Evolutionary conservation across 2,888 invertebrate species (phyloP).

Genomic region (Macrosiphum euphorbiae): DNA sequence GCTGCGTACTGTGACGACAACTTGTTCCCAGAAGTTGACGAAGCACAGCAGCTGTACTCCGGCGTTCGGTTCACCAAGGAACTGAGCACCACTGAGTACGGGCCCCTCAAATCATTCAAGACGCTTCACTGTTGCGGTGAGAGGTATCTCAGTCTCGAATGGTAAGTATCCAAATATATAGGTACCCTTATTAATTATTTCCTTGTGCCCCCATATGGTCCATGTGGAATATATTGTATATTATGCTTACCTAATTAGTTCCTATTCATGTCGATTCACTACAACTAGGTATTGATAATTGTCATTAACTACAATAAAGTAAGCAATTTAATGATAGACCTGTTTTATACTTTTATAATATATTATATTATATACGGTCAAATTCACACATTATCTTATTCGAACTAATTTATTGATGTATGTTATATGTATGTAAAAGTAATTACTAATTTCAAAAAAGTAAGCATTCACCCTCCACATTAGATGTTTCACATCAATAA

Average conservation of each 20-base stretch:
- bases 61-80: slow-evolving; percentile 83
- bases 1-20: slow-evolving; percentile 53
- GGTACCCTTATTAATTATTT: background rate
- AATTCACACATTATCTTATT: background rate
- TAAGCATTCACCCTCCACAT: too few species aligned
- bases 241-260: background rate
- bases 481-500: background rate
- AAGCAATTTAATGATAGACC: too few species aligned
- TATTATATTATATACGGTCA: background rate
- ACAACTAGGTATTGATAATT: background rate
- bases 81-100: slow-evolving; percentile 78
- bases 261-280: background rate
- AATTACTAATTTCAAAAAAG: too few species aligned
- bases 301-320: too few species aligned
- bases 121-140: slow-evolving; percentile 84
- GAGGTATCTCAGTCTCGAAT: slow-evolving; percentile 84
- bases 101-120: slow-evolving; percentile 79
- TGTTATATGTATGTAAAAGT: too few species aligned
- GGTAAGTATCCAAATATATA: slow-evolving; percentile 73
- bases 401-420: background rate
- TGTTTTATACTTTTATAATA: too few species aligned
- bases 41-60: slow-evolving; percentile 68
- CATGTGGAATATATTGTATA: background rate
- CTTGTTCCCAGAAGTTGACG: slow-evolving; percentile 29
- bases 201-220: background rate